Evolutionary conservation across 2,797 vertebrate genomes (phyloP).

Genomic region (Podarcis lilfordi): DNA sequence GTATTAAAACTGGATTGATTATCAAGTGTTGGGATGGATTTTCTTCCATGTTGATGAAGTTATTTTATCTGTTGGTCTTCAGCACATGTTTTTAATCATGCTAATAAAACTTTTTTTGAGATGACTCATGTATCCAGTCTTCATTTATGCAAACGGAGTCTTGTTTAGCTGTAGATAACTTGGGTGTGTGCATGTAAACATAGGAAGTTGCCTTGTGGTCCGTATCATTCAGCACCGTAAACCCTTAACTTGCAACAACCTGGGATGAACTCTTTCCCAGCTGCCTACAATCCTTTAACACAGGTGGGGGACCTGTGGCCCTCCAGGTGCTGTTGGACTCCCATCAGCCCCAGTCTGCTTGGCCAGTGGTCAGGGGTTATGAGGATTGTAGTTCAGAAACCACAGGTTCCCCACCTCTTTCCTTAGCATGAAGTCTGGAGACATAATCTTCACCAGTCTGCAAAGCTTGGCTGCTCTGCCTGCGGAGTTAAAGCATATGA

Average conservation of each 20-base stretch:
- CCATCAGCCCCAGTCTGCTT: too few species aligned
- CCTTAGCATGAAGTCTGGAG: neutral
- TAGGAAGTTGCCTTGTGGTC: neutral
- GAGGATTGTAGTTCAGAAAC: too few species aligned
- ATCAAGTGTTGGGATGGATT: conserved; percentile 73
- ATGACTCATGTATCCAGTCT: conserved; percentile 70
- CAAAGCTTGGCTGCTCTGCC: too few species aligned
- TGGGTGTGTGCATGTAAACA: neutral
- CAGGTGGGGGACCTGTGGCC: too few species aligned
- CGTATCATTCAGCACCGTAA: neutral
- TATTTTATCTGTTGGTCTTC: conserved; percentile 76
- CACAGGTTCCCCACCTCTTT: too few species aligned
- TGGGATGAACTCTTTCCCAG: too few species aligned
- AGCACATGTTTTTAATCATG: conserved; percentile 82
- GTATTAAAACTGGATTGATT: conserved; percentile 63
- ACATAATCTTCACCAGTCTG: neutral
- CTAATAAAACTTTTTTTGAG: conserved; percentile 85
- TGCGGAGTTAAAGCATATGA: neutral
- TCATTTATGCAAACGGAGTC: conserved; percentile 43
- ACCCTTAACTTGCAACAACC: too few species aligned
- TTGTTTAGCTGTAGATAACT: neutral
- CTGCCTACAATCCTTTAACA: too few species aligned
- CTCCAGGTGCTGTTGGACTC: too few species aligned
- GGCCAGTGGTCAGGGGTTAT: too few species aligned
- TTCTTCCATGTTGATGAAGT: conserved; percentile 74